These are phyloP conservation scores for Pollenia angustigena DNA, from an alignment of 2,888 invertebrate genomes.

Conservation along the genomic window DNA sequence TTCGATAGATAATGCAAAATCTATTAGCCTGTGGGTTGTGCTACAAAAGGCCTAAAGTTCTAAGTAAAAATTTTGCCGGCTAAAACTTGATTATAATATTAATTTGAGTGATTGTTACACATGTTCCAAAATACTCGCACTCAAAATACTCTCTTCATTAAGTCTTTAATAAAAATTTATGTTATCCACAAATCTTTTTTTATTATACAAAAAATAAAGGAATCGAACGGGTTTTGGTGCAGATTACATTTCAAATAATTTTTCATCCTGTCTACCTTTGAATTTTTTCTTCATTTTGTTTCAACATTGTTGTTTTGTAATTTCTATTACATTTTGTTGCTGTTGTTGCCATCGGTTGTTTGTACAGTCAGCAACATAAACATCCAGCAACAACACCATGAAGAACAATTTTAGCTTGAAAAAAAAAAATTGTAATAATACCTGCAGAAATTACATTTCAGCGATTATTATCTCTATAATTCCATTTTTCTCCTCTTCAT, in stretches of 20 bases:
- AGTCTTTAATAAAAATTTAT: too few species aligned
- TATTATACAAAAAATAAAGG: too few species aligned
- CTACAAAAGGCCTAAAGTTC: too few species aligned
- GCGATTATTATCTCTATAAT: conserved; percentile 73
- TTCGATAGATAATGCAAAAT: too few species aligned
- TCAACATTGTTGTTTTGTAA: conserved; percentile 26
- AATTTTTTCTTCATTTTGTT: conserved; percentile 21
- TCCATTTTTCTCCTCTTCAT: conserved; percentile 60
- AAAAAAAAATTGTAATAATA: conserved; percentile 66
- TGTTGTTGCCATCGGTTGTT: conserved; percentile 49
- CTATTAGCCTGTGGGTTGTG: too few species aligned
- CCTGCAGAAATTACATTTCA: conserved; percentile 74
- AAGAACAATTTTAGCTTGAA: conserved; percentile 30
- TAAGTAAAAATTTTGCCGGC: too few species aligned
- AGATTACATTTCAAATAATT: not conserved
- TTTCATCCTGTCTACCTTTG: not conserved
- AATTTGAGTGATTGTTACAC: too few species aligned
- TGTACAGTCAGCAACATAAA: conserved; percentile 48
- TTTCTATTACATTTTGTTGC: conserved; percentile 7
- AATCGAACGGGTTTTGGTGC: too few species aligned
- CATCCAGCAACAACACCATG: conserved; percentile 39
- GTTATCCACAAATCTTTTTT: not conserved
- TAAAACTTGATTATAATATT: too few species aligned
- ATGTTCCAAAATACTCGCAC: too few species aligned
- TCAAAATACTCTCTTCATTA: too few species aligned